These are phyloP conservation scores for Knipowitschia caucasica DNA, from an alignment of 2,797 vertebrate genomes.

Conservation along the genomic window DNA sequence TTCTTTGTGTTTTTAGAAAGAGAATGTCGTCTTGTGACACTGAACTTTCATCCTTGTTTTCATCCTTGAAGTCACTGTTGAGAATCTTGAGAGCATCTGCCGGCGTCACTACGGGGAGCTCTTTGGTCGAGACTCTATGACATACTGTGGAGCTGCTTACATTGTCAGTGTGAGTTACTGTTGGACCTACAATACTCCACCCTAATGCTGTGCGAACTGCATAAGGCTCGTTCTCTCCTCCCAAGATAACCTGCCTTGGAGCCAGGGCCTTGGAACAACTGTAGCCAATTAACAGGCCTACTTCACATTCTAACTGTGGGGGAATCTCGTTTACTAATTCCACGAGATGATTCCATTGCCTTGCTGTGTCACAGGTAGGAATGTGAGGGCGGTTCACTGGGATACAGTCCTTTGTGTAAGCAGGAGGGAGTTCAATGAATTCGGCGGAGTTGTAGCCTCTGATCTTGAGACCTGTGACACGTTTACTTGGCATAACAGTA, in stretches of 20 bases:
- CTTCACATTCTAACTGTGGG: background rate
- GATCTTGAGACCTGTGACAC: conserved; percentile 19
- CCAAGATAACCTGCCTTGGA: conserved; percentile 3
- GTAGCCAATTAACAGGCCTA: background rate
- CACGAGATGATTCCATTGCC: too few species aligned
- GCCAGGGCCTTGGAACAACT: conserved; percentile 7
- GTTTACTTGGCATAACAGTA: conserved; percentile 15
- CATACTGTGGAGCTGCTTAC: background rate
- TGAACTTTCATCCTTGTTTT: conserved; percentile 3
- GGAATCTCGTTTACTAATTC: background rate
- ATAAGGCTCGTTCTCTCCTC: conserved; percentile 4
- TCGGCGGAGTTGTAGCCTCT: conserved; percentile 6
- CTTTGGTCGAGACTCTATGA: conserved; percentile 11
- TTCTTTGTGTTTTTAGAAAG: background rate
- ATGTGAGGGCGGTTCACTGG: background rate
- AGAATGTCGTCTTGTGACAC: conserved; percentile 19
- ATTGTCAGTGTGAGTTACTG: too few species aligned
- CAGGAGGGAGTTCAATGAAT: conserved; percentile 15
- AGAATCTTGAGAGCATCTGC: conserved; percentile 4
- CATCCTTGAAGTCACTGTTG: conserved; percentile 15
- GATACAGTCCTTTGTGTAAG: conserved; percentile 18
- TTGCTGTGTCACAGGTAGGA: too few species aligned
- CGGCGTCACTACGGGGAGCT: conserved; percentile 8
- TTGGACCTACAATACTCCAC: conserved; percentile 5
- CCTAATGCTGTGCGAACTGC: background rate